Percentiles rank a stretch among this genome's conserved stretches.
Evolutionary conservation across 2,113 vertebrate species (phyloP).

Genomic region (Glaucomys volans): DNA sequence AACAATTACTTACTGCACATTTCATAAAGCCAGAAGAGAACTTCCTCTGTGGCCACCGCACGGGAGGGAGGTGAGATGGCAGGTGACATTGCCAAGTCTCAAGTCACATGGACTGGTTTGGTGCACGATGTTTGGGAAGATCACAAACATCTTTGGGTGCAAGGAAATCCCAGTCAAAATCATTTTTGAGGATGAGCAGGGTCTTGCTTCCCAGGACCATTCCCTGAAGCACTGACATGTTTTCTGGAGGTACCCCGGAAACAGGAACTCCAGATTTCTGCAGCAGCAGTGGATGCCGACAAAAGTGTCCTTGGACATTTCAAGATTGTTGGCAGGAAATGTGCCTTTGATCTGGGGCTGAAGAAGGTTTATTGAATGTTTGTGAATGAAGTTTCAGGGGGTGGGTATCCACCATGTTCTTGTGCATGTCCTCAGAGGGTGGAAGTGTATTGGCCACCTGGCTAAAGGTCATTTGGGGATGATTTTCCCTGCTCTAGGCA

Average conservation of each 20-base stretch:
- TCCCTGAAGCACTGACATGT: too few species aligned
- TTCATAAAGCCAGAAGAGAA: too few species aligned
- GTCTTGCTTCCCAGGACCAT: too few species aligned
- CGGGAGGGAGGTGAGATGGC: constrained; percentile 87
- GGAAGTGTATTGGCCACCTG: constrained; percentile 94
- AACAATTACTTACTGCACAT: too few species aligned
- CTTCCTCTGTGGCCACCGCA: background rate
- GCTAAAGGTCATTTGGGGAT: constrained; percentile 84
- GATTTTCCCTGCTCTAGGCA: background rate
- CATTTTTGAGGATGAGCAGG: too few species aligned
- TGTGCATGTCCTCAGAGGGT: constrained; percentile 93
- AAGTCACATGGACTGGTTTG: constrained; percentile 88
- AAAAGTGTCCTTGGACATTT: too few species aligned
- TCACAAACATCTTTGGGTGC: too few species aligned
- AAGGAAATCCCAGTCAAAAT: too few species aligned
- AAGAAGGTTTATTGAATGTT: constrained; percentile 93
- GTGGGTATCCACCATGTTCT: constrained; percentile 96
- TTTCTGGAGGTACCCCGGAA: too few species aligned
- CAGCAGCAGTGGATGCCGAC: too few species aligned
- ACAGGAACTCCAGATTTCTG: constrained; percentile 86
- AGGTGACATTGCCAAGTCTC: constrained; percentile 91
- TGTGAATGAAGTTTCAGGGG: constrained; percentile 91
- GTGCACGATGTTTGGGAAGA: too few species aligned
- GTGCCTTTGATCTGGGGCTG: constrained; percentile 87
- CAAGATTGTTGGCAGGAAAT: too few species aligned